These are phyloP conservation scores for Cromileptes altivelis DNA, from an alignment of 2,113 vertebrate genomes.

Conservation along the genomic window DNA sequence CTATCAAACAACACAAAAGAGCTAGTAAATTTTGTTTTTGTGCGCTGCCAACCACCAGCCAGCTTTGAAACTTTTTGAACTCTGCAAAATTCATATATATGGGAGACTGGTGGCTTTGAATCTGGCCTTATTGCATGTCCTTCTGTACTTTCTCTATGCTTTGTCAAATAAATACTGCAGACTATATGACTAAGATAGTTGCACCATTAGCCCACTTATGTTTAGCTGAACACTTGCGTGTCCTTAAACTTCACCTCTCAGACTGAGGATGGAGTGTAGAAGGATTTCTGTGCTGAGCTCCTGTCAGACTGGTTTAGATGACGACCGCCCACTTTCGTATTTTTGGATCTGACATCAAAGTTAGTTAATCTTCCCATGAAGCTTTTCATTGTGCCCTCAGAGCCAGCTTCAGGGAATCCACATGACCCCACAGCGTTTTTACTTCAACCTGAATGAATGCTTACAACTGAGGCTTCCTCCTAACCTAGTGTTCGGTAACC, in stretches of 20 bases:
- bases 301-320: constrained; percentile 17
- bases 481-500: no score
- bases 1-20: constrained; percentile 3
- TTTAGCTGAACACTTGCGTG: neutral
- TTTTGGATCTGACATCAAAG: constrained; percentile 8
- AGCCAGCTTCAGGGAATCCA: neutral
- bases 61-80: neutral
- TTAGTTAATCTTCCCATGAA: neutral
- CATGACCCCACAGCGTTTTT: no score
- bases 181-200: neutral
- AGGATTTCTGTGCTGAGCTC: neutral
- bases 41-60: neutral
- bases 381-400: neutral
- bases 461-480: neutral
- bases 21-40: neutral
- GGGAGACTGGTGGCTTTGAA: neutral
- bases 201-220: neutral
- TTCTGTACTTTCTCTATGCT: neutral
- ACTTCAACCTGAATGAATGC: no score
- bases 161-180: neutral
- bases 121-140: neutral
- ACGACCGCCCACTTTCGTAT: neutral
- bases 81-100: neutral
- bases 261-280: neutral
- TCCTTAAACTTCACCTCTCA: neutral